Evolutionary conservation across 1,140 invertebrate species (phyloP).

Genomic region (Caerostris darwini): DNA sequence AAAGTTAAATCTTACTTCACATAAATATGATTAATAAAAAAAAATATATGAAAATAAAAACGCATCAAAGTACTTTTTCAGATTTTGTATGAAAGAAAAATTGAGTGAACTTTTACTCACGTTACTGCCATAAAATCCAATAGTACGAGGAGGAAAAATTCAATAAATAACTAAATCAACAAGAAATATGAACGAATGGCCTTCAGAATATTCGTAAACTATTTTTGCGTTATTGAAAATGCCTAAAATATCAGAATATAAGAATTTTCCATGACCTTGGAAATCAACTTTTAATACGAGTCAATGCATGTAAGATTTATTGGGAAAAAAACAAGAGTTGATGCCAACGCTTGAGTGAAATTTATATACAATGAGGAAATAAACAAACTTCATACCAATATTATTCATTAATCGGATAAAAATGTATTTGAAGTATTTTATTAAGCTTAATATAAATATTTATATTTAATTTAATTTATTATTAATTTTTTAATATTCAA

Average conservation of each 20-base stretch:
- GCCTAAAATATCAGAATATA: slow-evolving; percentile 4
- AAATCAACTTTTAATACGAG: neutral
- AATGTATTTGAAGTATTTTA: too few relatives aligned
- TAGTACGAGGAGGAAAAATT: neutral
- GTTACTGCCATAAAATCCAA: neutral
- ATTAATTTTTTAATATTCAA: too few relatives aligned
- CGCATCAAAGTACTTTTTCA: neutral
- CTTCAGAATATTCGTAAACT: neutral
- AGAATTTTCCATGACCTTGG: slow-evolving; percentile 19
- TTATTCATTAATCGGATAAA: too few relatives aligned
- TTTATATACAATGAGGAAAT: neutral
- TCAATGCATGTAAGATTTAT: slow-evolving; percentile 22
- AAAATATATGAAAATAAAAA: neutral
- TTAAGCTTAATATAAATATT: too few relatives aligned
- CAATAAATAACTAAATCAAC: neutral
- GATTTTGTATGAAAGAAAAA: too few relatives aligned
- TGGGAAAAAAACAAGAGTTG: neutral
- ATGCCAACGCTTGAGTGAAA: neutral
- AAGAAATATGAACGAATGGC: neutral
- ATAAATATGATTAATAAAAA: neutral
- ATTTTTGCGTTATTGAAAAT: neutral
- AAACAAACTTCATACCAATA: neutral
- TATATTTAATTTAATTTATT: too few relatives aligned
- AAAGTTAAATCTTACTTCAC: too few relatives aligned
- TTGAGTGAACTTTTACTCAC: too few relatives aligned